phyloP scores from a whole-genome alignment of 2,888 invertebrate genomes.

The Dicyrtomina minuta region DNA sequence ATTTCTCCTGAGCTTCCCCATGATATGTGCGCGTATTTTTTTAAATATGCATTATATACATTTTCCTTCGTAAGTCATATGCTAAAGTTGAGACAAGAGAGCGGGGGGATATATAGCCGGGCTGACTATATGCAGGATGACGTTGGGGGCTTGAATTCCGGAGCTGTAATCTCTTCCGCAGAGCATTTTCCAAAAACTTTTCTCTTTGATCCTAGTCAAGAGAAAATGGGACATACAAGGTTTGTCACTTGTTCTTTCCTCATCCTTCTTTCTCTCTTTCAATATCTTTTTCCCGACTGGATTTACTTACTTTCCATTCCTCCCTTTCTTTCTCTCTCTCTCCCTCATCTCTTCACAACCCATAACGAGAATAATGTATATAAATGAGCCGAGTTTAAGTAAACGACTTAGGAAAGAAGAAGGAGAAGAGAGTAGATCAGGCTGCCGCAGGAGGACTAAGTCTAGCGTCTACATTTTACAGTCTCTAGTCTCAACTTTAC shows the following conservation, averaged over 20 bases:
- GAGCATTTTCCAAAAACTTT: constrained; percentile 31
- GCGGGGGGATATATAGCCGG: too few species aligned
- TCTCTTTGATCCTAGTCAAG: constrained; percentile 20
- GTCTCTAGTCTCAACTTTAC: too few species aligned
- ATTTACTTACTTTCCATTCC: not conserved
- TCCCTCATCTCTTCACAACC: too few species aligned
- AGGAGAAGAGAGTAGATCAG: too few species aligned
- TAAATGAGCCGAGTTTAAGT: too few species aligned
- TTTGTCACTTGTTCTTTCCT: constrained; percentile 23
- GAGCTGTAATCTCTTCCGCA: constrained; percentile 37
- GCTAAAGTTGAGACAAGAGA: not conserved
- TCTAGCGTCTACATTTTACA: too few species aligned
- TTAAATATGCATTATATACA: not conserved
- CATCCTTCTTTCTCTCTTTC: constrained; percentile 8
- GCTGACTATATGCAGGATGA: not conserved
- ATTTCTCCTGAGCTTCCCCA: not conserved
- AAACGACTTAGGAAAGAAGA: too few species aligned
- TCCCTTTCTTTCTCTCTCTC: not conserved
- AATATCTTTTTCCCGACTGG: too few species aligned
- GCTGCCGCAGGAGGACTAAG: too few species aligned
- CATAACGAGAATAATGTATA: too few species aligned
- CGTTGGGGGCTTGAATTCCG: constrained; percentile 22
- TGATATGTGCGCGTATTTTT: not conserved
- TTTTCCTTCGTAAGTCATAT: not conserved
- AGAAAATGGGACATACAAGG: constrained; percentile 14